Evolutionary conservation across 1,140 invertebrate species (phyloP), one percentile per base, ranked within the genome.

Genomic region (Drusus annulatus): DNA sequence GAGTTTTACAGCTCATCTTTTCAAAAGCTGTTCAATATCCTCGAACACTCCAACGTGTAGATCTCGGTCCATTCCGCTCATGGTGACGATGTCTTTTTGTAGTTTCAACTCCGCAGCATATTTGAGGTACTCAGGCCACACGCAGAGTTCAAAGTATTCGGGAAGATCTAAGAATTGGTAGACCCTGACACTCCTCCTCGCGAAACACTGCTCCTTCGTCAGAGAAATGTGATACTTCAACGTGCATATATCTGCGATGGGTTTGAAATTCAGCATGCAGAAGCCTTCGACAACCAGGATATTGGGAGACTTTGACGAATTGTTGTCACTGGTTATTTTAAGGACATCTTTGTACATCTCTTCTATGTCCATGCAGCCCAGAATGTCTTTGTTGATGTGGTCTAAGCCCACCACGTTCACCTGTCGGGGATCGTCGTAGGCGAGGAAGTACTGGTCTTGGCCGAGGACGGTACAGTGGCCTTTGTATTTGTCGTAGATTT

Each of bases 361-460:
- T 0, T 93, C 88, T 93, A 96, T 96, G 86, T 97, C 93, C 54
- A 97, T 81, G 28, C 94, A 91, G 0, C 92, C 91, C 19, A 96
- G 82, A 1, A 95, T 86, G 82, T 97, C 95, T 90, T 94, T 96
- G 86, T 97, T 96, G 13, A 94, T 92, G 79, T 95, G 94, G 83
- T 93, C 92, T 10, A 96, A 82, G 68, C 92, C 91, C 10, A 91
- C 88, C 68, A 95, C 90, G 60, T 89, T 90, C 13, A 91, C 86
- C 84, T 96, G 95, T 1, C 92, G 88, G 8, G 92, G 90, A 86
- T 94, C 93, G 80, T 95, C 91, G 21, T 91, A 87, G 0, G 92
- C 91, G 60, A 92, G 90, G 86, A 96, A 97, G 86, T 96, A 97
- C 84, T 92, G 87, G 86, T 97, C 96, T 87, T 96, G 95, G 80